Evolutionary conservation across 2,888 invertebrate genomes (phyloP).

Genomic region (Drosophila tanythrix): DNA sequence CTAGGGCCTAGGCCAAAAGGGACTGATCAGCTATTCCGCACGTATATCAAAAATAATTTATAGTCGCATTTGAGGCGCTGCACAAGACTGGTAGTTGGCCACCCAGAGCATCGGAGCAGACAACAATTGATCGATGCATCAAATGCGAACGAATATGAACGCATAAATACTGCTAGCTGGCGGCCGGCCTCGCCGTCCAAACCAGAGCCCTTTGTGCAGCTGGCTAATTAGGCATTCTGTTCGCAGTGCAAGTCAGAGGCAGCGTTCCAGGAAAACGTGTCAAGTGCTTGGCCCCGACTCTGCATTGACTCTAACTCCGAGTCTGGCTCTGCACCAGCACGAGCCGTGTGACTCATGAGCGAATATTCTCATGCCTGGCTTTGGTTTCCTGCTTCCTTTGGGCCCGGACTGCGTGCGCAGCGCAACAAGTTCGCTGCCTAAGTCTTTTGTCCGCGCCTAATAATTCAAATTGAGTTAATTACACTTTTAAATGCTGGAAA

Average conservation of each 20-base stretch:
- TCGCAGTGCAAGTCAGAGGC: constrained; percentile 51
- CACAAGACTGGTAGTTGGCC: constrained; percentile 63
- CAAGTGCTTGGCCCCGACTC: constrained; percentile 51
- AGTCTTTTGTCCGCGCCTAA: constrained; percentile 75
- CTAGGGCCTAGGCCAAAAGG: constrained; percentile 22
- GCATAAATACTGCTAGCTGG: constrained; percentile 65
- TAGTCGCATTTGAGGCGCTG: constrained; percentile 69
- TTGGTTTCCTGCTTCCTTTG: constrained; percentile 76
- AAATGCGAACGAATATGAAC: constrained; percentile 58
- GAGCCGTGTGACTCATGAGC: constrained; percentile 68
- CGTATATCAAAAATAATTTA: constrained; percentile 67
- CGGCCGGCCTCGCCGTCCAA: constrained; percentile 6
- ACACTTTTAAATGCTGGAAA: constrained; percentile 78
- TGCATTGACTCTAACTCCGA: constrained; percentile 15
- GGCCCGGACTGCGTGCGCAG: constrained; percentile 18
- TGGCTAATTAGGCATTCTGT: constrained; percentile 71
- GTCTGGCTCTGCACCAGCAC: constrained; percentile 43
- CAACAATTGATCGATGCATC: constrained; percentile 66
- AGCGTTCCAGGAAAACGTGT: constrained; percentile 75
- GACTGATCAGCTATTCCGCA: constrained; percentile 62
- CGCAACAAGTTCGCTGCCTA: constrained; percentile 70
- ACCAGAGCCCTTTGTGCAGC: constrained; percentile 37
- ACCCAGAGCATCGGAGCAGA: constrained; percentile 57
- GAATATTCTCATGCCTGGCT: constrained; percentile 69
- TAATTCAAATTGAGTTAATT: constrained; percentile 78